Conservation (phyloP, 2,888 invertebrate genomes). For the Lepetodrilus schrolli region DNA sequence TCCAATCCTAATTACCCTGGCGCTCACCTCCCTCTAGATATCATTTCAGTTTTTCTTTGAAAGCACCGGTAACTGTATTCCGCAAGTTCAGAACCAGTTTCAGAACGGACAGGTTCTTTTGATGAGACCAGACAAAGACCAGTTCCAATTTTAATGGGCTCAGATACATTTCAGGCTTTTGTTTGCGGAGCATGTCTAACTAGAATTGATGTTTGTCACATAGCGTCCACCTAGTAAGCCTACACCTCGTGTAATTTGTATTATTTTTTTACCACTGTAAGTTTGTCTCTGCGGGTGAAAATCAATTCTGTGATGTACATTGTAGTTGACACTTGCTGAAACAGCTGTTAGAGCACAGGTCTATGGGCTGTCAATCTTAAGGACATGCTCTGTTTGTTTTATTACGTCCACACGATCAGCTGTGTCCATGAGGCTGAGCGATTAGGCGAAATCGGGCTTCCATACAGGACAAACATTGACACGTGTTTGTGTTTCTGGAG, state of each 20-base stretch:
- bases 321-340: neutral
- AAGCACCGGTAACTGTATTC: slow-evolving; percentile 13
- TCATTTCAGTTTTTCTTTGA: neutral
- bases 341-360: neutral
- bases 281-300: neutral
- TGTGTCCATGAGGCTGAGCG: neutral
- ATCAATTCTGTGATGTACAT: neutral
- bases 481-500: too few species aligned
- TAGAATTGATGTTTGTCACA: neutral
- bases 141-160: neutral
- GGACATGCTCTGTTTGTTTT: neutral
- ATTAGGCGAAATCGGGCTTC: neutral
- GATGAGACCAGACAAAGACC: neutral
- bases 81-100: too few species aligned
- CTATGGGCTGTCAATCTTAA: neutral
- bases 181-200: slow-evolving; percentile 13
- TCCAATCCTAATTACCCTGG: too few species aligned
- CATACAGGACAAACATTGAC: neutral
- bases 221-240: neutral
- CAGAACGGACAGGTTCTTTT: neutral
- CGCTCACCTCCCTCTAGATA: neutral
- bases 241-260: too few species aligned
- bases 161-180: neutral
- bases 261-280: too few species aligned
- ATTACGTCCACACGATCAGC: neutral